Evolutionary conservation across 35 echinoderm and acorn worm genomes (phyloP).

Genomic region (Diadema setosum): DNA sequence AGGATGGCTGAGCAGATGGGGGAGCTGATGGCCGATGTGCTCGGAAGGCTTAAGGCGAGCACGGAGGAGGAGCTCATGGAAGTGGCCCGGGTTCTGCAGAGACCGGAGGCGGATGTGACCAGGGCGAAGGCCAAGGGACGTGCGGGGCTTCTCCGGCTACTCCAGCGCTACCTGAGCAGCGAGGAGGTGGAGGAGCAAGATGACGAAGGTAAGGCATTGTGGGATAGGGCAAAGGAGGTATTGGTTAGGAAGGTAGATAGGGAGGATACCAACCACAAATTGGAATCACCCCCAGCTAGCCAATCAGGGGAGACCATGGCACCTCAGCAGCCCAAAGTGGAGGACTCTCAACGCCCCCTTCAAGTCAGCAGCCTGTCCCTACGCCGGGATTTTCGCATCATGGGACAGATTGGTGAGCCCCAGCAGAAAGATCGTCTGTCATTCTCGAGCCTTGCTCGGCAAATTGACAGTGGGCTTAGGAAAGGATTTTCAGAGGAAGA

Average conservation of each 20-base stretch:
- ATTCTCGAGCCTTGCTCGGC: constrained; percentile 35
- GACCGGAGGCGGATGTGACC: not conserved
- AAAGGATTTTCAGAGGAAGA: constrained; percentile 2
- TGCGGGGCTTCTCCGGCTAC: not conserved
- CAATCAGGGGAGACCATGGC: no score
- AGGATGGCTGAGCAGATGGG: not conserved
- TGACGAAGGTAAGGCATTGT: not conserved
- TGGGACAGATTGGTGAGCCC: not conserved
- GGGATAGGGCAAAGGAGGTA: not conserved
- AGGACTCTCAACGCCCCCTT: not conserved
- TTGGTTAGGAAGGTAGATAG: not conserved
- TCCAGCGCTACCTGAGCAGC: not conserved
- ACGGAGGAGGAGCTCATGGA: not conserved
- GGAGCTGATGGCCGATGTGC: not conserved
- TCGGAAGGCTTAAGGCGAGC: not conserved
- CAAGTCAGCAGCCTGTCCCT: no score
- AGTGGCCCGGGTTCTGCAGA: not conserved
- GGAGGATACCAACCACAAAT: no score
- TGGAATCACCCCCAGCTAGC: no score
- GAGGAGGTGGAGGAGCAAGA: not conserved
- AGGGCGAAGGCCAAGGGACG: not conserved
- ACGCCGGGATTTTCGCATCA: not conserved
- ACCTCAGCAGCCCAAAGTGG: no score
- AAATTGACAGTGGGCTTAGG: constrained; percentile 33
- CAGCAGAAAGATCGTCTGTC: no score